A percentile compares a stretch with the other conserved stretches of the same genome.
Evolutionary conservation across 2,797 vertebrate species (phyloP).

Genomic region (Strix occidentalis): DNA sequence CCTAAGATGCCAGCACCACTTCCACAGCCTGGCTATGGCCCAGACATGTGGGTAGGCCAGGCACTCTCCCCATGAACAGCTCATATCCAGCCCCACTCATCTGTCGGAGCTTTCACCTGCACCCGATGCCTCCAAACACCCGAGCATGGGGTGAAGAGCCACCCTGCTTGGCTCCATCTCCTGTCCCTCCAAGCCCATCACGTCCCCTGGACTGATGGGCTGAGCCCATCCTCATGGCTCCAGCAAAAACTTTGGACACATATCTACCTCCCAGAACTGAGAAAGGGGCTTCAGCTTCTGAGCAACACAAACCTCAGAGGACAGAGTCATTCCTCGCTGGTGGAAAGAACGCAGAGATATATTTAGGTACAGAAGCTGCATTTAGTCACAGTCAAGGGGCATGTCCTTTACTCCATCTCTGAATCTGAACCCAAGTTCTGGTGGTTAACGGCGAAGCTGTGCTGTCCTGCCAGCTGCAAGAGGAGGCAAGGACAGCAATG

Average conservation of each 20-base stretch:
- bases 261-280: background rate
- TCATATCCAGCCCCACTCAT: background rate
- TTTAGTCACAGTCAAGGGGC: background rate
- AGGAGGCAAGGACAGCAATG: background rate
- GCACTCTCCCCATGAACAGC: background rate
- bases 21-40: background rate
- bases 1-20: background rate
- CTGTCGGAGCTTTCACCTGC: background rate
- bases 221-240: background rate
- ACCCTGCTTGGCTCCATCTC: background rate
- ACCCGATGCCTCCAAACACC: background rate
- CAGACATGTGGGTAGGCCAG: background rate
- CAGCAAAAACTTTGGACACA: background rate
- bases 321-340: background rate
- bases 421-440: background rate
- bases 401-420: background rate
- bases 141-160: accelerated
- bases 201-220: accelerated
- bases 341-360: background rate
- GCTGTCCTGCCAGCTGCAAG: background rate
- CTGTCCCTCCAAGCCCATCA: background rate
- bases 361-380: background rate
- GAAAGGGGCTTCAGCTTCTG: background rate
- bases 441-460: background rate
- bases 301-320: background rate